Evolutionary conservation across 2,888 invertebrate species (phyloP).

Genomic region (Uropetala carovei): DNA sequence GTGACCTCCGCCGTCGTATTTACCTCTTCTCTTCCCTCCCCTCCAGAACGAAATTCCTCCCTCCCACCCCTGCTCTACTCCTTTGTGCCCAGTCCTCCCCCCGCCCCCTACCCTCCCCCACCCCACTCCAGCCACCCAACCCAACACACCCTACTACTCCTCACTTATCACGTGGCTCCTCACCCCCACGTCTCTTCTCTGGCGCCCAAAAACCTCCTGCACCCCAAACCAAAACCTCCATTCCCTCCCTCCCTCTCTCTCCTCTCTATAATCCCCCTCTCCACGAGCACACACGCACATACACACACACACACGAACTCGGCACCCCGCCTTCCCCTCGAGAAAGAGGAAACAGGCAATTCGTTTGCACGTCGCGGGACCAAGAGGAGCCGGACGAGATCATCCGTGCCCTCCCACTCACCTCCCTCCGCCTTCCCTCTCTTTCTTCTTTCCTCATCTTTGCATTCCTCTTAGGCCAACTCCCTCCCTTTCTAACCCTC

Average conservation of each 20-base stretch:
- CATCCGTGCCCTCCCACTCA: background rate
- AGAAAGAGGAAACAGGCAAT: background rate
- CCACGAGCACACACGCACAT: no score
- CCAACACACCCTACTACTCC: background rate
- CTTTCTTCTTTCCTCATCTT: conserved; percentile 15
- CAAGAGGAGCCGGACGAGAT: conserved; percentile 12
- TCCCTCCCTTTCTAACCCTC: background rate
- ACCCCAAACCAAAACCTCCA: background rate
- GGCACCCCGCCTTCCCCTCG: background rate
- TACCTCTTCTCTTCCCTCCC: conserved; percentile 15
- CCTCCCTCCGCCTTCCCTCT: background rate
- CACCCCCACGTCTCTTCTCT: background rate
- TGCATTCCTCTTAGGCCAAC: conserved; percentile 20
- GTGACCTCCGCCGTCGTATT: conserved; percentile 14
- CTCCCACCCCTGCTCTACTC: background rate
- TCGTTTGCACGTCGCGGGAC: conserved; percentile 20
- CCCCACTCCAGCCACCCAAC: background rate
- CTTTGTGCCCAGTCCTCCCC: background rate
- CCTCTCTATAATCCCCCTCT: no score
- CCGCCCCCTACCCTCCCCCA: no score
- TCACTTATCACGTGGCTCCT: conserved; percentile 2
- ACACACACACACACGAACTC: no score
- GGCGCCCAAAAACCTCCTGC: conserved; percentile 16
- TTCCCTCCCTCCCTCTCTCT: background rate
- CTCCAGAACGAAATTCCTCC: background rate